phyloP scores from a whole-genome alignment of 2,888 invertebrate genomes.

The Scrobipalpa costella region DNA sequence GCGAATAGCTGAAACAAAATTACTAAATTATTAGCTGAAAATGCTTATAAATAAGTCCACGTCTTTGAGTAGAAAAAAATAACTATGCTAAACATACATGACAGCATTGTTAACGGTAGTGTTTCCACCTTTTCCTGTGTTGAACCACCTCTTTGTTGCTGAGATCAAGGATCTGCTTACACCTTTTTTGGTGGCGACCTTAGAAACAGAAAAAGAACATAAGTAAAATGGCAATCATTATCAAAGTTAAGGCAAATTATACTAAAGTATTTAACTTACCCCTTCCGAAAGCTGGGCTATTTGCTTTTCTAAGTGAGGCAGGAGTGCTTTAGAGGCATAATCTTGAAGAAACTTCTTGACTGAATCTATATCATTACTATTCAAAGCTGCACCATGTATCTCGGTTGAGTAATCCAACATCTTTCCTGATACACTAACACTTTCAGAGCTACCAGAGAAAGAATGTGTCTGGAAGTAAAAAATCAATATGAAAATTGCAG shows the following conservation, averaged over 20 bases:
- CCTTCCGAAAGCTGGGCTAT: constrained; percentile 89
- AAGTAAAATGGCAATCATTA: not conserved
- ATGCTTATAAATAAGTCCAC: not conserved
- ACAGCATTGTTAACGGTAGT: constrained; percentile 88
- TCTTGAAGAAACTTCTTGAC: constrained; percentile 92
- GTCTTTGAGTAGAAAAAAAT: too few species aligned
- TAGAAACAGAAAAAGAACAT: constrained; percentile 34
- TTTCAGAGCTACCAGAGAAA: constrained; percentile 81
- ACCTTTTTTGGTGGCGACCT: constrained; percentile 93
- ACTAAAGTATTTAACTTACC: constrained; percentile 73
- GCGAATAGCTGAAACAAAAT: constrained; percentile 84
- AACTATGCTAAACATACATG: constrained; percentile 85
- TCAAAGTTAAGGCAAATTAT: too few species aligned
- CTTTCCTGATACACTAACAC: constrained; percentile 79
- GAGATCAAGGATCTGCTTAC: constrained; percentile 95
- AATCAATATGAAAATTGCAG: not conserved
- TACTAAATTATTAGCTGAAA: not conserved
- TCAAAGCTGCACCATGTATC: constrained; percentile 89
- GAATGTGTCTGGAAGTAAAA: constrained; percentile 66
- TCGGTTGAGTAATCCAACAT: constrained; percentile 70
- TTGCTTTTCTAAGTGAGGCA: constrained; percentile 96
- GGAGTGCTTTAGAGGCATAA: constrained; percentile 90
- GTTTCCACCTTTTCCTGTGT: constrained; percentile 91
- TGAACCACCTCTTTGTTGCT: constrained; percentile 98
- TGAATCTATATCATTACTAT: constrained; percentile 91